These are phyloP conservation scores for Archilochus colubris DNA, from an alignment of 2,113 vertebrate species.

Conservation along the genomic window DNA sequence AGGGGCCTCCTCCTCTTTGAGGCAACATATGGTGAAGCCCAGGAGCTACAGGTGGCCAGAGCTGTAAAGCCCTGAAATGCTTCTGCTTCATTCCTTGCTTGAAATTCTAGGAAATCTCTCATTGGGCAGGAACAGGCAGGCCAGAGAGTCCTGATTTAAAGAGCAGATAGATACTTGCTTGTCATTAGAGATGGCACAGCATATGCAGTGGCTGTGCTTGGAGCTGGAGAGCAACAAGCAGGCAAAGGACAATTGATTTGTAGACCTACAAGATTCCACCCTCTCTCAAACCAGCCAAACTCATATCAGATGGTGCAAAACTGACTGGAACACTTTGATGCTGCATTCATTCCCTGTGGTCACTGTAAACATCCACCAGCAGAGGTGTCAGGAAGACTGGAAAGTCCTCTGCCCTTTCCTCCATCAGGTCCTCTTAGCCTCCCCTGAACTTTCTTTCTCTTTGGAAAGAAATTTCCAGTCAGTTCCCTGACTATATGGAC, in stretches of 20 bases:
- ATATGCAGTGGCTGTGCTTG: background rate
- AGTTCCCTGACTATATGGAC: conserved; percentile 38
- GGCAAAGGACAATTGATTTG: background rate
- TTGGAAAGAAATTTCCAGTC: conserved; percentile 37
- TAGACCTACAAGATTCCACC: background rate
- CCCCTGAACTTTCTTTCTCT: background rate
- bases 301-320: background rate
- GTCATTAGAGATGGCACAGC: background rate
- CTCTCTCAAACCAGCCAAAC: background rate
- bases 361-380: background rate
- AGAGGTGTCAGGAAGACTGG: background rate
- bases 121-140: background rate
- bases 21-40: background rate
- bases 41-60: background rate
- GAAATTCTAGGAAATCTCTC: conserved; percentile 3
- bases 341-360: background rate
- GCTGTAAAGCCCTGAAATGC: background rate
- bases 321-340: background rate
- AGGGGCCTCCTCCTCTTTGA: accelerated
- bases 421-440: background rate
- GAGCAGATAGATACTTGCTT: background rate
- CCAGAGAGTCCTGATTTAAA: background rate
- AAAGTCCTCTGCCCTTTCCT: background rate
- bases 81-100: background rate
- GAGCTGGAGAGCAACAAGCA: background rate